phyloP scores from a whole-genome alignment of 2,797 vertebrate genomes.

The Caiman crocodilus region DNA sequence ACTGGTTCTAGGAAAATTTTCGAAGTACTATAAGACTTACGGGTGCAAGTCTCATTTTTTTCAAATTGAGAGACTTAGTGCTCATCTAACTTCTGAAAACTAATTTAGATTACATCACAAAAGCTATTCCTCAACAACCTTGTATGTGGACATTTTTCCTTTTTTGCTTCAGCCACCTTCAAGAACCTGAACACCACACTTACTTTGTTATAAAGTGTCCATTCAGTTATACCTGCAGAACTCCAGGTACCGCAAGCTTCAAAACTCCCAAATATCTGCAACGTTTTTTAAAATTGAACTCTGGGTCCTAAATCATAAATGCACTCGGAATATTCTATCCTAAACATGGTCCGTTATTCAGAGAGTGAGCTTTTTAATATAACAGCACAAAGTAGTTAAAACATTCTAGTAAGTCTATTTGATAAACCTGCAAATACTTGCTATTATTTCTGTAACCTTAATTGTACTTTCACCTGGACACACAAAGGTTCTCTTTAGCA shows the following conservation, averaged over 20 bases:
- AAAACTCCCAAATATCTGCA: background rate
- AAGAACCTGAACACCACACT: background rate
- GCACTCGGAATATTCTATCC: background rate
- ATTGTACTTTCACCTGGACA: background rate
- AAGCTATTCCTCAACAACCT: background rate
- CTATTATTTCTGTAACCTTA: background rate
- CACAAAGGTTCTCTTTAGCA: background rate
- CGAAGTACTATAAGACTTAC: background rate
- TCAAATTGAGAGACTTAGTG: background rate
- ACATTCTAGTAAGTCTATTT: background rate
- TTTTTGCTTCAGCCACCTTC: background rate
- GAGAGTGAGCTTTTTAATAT: background rate
- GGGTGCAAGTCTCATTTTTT: background rate
- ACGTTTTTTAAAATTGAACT: too few relatives aligned
- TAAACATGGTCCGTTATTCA: background rate
- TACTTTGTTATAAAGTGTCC: background rate
- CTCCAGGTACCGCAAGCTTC: background rate
- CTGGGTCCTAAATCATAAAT: background rate
- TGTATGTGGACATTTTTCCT: background rate
- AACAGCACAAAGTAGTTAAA: background rate
- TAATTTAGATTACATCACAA: background rate
- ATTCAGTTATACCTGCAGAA: background rate
- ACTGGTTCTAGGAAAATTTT: background rate
- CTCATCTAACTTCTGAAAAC: background rate
- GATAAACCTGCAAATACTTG: background rate